A percentile compares a stretch with the other conserved stretches of the same genome.
These are phyloP conservation scores for Tamandua tetradactyla DNA, from an alignment of 2,797 vertebrate genomes.

Conservation along the genomic window DNA sequence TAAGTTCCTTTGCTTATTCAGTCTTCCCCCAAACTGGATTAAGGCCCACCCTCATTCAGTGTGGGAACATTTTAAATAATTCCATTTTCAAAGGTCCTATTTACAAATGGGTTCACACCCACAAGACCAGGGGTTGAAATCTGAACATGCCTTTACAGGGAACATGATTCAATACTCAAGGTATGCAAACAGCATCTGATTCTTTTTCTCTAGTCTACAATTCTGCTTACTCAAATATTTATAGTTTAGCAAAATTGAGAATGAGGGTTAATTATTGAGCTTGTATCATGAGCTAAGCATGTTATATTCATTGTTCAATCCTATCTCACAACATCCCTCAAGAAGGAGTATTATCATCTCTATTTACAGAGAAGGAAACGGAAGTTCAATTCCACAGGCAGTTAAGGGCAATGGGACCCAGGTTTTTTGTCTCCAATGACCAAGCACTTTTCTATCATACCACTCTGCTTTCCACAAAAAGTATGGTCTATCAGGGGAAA, in stretches of 20 bases:
- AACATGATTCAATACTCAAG: too few species aligned
- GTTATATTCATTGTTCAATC: background rate
- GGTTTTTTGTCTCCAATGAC: background rate
- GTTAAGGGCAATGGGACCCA: background rate
- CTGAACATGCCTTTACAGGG: too few species aligned
- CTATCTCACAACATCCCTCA: background rate
- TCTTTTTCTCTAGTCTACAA: conserved; percentile 13
- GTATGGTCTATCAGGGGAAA: background rate
- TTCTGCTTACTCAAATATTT: background rate
- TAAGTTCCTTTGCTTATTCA: too few species aligned
- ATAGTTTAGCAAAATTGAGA: background rate
- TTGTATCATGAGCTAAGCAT: background rate
- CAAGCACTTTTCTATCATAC: background rate
- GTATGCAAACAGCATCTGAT: background rate
- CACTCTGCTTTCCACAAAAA: background rate
- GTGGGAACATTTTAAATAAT: too few species aligned
- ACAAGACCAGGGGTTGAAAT: too few species aligned
- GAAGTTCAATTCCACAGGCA: background rate
- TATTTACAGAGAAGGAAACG: background rate
- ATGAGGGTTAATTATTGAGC: background rate
- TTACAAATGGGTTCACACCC: too few species aligned
- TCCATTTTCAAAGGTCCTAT: too few species aligned
- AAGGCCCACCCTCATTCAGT: too few species aligned
- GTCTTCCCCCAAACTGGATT: too few species aligned
- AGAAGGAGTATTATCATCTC: background rate